phyloP scores from a whole-genome alignment of 2,113 vertebrate species.

The Cyphomyrus plagiostoma region DNA sequence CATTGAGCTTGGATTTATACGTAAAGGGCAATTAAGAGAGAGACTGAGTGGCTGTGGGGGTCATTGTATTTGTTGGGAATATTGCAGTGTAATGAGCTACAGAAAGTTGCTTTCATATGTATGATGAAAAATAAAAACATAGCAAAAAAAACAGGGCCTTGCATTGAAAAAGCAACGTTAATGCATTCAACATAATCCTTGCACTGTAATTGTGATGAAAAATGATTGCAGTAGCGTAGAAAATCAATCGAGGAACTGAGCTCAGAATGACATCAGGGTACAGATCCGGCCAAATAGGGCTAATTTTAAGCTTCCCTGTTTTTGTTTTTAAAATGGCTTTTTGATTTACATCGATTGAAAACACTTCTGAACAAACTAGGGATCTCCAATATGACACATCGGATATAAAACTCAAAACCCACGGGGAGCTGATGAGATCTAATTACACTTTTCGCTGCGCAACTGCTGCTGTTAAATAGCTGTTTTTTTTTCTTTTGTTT shows the following conservation, averaged over 20 bases:
- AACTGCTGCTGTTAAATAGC: not conserved
- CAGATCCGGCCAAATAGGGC: too few species aligned
- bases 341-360: slow-evolving; percentile 4
- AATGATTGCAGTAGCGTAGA: not conserved
- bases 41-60: not conserved
- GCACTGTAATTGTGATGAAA: not conserved
- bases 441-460: slow-evolving; percentile 2
- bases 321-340: slow-evolving; percentile 2
- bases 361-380: not conserved
- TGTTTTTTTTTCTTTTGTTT: not conserved
- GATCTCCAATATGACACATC: not conserved
- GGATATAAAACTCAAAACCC: not conserved
- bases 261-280: not conserved
- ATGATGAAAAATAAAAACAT: not conserved
- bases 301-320: not conserved
- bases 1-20: not conserved
- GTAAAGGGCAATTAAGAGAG: not conserved
- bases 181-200: not conserved
- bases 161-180: not conserved
- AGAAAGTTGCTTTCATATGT: not conserved
- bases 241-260: not conserved
- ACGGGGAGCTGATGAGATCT: not conserved
- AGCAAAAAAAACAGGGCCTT: not conserved
- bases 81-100: not conserved
- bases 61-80: not conserved